Evolutionary conservation across 2,113 vertebrate genomes (phyloP).

Genomic region (Xiphophorus hellerii): DNA sequence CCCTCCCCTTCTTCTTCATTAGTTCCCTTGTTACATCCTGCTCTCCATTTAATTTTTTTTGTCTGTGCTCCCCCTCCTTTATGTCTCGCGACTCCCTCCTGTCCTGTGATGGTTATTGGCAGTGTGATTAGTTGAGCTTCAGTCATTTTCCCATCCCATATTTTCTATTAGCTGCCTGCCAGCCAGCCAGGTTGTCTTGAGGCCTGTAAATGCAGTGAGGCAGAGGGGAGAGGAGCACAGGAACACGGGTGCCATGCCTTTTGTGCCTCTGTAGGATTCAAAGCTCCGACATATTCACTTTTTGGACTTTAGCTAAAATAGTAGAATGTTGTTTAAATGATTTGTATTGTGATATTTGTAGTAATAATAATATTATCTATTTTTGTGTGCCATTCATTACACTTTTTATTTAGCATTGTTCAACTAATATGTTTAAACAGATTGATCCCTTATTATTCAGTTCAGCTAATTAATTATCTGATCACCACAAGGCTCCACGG

Average conservation of each 20-base stretch:
- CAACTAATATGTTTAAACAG: slow-evolving; percentile 13
- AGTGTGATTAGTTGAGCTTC: slow-evolving; percentile 75
- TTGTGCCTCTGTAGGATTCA: slow-evolving; percentile 25
- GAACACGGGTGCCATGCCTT: slow-evolving; percentile 24
- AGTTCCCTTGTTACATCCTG: slow-evolving; percentile 52
- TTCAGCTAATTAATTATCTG: background rate
- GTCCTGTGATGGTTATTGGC: slow-evolving; percentile 74
- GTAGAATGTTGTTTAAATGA: background rate
- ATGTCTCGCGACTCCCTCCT: slow-evolving; percentile 50
- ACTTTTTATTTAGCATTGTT: background rate
- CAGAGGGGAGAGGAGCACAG: slow-evolving; percentile 4
- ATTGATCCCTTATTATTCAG: background rate
- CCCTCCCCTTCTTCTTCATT: slow-evolving; percentile 58
- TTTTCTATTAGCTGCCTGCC: slow-evolving; percentile 70
- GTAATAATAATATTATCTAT: background rate
- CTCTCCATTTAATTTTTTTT: slow-evolving; percentile 39
- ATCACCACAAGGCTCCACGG: background rate
- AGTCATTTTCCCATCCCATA: slow-evolving; percentile 72
- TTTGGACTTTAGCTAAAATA: background rate
- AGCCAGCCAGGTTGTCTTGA: slow-evolving; percentile 49
- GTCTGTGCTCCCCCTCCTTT: slow-evolving; percentile 16
- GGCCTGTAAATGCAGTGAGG: slow-evolving; percentile 50
- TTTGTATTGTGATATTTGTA: background rate
- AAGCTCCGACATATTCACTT: background rate
- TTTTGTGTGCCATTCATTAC: background rate